A percentile compares a stretch with the other conserved stretches of the same genome.
Evolutionary conservation across 2,113 vertebrate genomes (phyloP).

Genomic region (Narcine bancroftii): DNA sequence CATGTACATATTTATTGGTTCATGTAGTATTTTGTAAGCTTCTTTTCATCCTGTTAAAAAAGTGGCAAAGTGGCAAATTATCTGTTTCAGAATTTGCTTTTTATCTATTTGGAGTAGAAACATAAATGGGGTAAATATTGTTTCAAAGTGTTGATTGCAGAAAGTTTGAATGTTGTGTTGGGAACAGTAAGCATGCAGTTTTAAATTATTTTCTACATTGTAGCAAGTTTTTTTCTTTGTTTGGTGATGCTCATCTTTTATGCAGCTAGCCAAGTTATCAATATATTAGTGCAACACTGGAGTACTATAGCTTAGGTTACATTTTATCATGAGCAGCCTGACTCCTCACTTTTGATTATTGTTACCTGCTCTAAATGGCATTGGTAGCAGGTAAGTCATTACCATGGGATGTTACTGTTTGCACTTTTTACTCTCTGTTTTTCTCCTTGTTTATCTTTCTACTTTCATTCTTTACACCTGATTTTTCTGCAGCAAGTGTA

Average conservation of each 20-base stretch:
- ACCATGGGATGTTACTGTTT: slow-evolving; percentile 39
- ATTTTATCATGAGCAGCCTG: slow-evolving; percentile 32
- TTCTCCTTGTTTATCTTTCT: slow-evolving; percentile 38
- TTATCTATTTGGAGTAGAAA: not conserved
- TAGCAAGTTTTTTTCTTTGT: slow-evolving; percentile 13
- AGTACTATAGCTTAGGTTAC: not conserved
- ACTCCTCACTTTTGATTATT: slow-evolving; percentile 37
- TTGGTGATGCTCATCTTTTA: slow-evolving; percentile 19
- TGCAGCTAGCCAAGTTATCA: slow-evolving; percentile 28
- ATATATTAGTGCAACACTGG: not conserved
- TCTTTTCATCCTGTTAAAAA: not conserved
- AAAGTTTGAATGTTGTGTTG: not conserved
- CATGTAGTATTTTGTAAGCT: slow-evolving; percentile 14
- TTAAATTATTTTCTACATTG: slow-evolving; percentile 27
- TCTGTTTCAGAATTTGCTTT: not conserved
- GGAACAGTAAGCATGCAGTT: not conserved
- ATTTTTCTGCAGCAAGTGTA: slow-evolving; percentile 39
- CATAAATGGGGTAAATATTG: not conserved
- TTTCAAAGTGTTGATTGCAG: not conserved
- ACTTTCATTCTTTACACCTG: slow-evolving; percentile 21
- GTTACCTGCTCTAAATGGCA: slow-evolving; percentile 36
- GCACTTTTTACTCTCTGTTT: slow-evolving; percentile 32
- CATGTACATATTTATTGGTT: slow-evolving; percentile 20
- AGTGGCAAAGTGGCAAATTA: slow-evolving; percentile 9
- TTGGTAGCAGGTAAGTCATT: slow-evolving; percentile 39